These are phyloP conservation scores for Acrobasis repandana DNA, from an alignment of 2,888 invertebrate genomes.

Conservation along the genomic window DNA sequence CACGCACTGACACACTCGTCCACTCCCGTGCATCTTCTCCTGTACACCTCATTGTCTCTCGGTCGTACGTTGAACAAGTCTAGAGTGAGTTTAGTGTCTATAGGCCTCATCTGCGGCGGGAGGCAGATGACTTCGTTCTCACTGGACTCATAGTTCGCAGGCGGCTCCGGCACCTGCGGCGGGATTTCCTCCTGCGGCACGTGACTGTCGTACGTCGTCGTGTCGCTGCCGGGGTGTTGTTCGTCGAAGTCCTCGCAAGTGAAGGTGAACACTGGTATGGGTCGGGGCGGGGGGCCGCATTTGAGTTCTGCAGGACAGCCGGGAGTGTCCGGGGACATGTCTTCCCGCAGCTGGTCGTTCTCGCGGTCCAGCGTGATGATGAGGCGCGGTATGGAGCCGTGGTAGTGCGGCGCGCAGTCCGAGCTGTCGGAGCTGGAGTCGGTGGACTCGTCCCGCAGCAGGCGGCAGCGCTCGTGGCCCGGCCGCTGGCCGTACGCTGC, in stretches of 20 bases:
- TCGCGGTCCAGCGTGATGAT: conserved; percentile 71
- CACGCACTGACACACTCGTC: conserved; percentile 74
- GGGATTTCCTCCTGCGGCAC: conserved; percentile 44
- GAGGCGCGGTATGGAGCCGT: conserved; percentile 71
- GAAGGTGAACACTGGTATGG: conserved; percentile 72
- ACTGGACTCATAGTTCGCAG: conserved; percentile 55
- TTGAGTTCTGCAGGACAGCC: conserved; percentile 64
- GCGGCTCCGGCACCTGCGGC: conserved; percentile 57
- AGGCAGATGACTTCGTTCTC: conserved; percentile 59
- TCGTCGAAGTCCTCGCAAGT: conserved; percentile 75
- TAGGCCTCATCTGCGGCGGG: conserved; percentile 71
- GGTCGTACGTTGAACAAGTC: conserved; percentile 59
- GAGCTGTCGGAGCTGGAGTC: conserved; percentile 74
- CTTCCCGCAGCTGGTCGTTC: conserved; percentile 65
- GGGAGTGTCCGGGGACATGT: conserved; percentile 68
- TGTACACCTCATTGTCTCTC: conserved; percentile 47
- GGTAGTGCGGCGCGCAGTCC: conserved; percentile 61
- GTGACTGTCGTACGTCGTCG: conserved; percentile 42
- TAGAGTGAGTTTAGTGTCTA: conserved; percentile 66
- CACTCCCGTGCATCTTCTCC: conserved; percentile 63
- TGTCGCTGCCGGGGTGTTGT: conserved; percentile 43
- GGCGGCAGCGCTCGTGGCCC: conserved; percentile 56
- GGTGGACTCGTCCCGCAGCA: conserved; percentile 63
- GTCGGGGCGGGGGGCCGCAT: conserved; percentile 45
- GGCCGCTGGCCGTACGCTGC: conserved; percentile 67